Base-by-base conservation (phyloP, 1,140 invertebrate species). In the Brachionus rotundiformis region DNA sequence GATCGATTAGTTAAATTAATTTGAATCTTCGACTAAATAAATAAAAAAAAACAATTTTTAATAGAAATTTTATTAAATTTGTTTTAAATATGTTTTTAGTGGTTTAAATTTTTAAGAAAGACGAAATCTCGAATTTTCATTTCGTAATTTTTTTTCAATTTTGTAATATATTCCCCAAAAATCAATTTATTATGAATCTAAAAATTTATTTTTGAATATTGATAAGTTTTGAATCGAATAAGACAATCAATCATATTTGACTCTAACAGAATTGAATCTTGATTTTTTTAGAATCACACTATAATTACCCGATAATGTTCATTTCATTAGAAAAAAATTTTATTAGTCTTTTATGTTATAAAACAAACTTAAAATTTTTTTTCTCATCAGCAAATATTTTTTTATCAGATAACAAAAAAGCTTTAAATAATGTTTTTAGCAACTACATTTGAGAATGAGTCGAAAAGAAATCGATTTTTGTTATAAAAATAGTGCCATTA, bases 181-280 rank as follows among this genome's bases (percentile, higher is more conserved):
- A 54, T 25, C 47, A 54, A 54, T 54, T 54, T 54, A 54, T 54
- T 54, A 19, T 54, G 47, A 54, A 54, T 54, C 47, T 54, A 19
- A 19, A 54, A 1, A 54, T 54, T 4, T 25, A 41, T 54, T 54
- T 54, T 54, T 54, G 16, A 54, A 54, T 25, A 54, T 19, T 54
- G 47, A 54, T 49, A 49, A 49, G 5, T 49, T 41, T 49, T 49
- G 47, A 49, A 49, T n/a, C 16, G 47, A 19, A 19, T 2, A 19
- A 49, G 47, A 49, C 19, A 19, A 54, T 54, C 47, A 54, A 54
- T 54, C n/a, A 54, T 54, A 2, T 23, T 19, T 54, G 39, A 23
- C 7, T 54, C 1, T 0, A 54, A 19, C 7, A 19, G 4, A 10
- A 16, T 54, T 54, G 6, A 54, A 54, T 54, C 47, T 19, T 19